Conservation (phyloP, 2,888 invertebrate genomes). For the Apoderus coryli region DNA sequence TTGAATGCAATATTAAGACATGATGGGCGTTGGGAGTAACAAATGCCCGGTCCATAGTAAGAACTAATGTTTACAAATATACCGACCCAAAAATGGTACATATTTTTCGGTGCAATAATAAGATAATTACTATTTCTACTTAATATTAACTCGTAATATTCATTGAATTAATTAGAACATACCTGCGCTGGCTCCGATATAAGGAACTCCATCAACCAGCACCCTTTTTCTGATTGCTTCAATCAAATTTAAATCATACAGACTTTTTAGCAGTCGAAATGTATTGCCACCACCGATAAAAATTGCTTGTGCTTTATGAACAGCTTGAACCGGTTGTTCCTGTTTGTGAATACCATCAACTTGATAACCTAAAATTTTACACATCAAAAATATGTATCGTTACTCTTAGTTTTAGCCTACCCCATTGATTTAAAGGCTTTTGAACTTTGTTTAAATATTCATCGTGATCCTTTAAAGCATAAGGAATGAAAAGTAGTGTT, state of each 20-base stretch:
- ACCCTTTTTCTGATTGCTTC: conserved; percentile 47
- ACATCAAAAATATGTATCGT: too few relatives aligned
- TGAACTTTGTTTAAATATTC: conserved; percentile 47
- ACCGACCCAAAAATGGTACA: too few relatives aligned
- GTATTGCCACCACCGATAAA: conserved; percentile 75
- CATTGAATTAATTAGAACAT: conserved; percentile 7
- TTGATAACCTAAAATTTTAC: conserved; percentile 42
- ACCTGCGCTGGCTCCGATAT: conserved; percentile 70
- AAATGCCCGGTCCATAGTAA: too few relatives aligned
- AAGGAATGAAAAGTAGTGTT: conserved; percentile 59
- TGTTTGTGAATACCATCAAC: conserved; percentile 52
- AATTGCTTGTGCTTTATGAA: conserved; percentile 49
- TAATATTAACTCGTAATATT: too few relatives aligned
- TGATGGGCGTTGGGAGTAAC: too few relatives aligned
- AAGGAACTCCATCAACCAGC: conserved; percentile 46
- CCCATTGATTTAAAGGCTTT: conserved; percentile 47
- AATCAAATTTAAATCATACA: conserved; percentile 54
- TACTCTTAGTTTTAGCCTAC: too few relatives aligned
- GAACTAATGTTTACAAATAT: too few relatives aligned
- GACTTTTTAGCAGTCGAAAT: conserved; percentile 52
- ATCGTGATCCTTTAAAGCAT: conserved; percentile 52
- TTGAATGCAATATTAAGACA: too few relatives aligned
- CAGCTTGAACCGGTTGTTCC: conserved; percentile 39
- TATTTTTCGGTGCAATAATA: too few relatives aligned
- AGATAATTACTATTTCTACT: too few relatives aligned